Base-by-base conservation (phyloP, 2,888 invertebrate species). In the Polyommatus icarus region DNA sequence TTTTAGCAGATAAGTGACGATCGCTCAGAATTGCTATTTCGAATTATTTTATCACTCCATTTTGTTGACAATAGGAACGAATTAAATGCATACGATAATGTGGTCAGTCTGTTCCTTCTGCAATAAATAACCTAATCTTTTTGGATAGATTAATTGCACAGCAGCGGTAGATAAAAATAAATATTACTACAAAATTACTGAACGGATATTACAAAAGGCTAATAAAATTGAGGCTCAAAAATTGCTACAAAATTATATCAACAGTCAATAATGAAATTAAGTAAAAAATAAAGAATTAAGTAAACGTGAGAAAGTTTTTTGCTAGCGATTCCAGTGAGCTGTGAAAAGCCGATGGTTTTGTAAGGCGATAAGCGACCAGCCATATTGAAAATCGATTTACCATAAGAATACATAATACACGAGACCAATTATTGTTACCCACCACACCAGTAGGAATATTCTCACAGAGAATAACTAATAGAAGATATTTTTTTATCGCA, bases 331-430 rank as follows among this genome's bases (percentile, higher is more conserved):
- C 24, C 67, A 29, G 67, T 29, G 67, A 67, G 5, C 12, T 67
- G 67, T 67, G 67, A 67, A 29, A 67, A 24, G 67, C 67, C 67
- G 29, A 67, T 67, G 29, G 2, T 20, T 61, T 61, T 61, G 59
- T 59, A 24, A 61, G 59, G 67, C 15, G 29, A 67, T 67, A 67
- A 29, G 61, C 29, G 10, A 8, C 20, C 24, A 24, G 20, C 59
- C 24, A 61, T 61, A 61, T 24, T 61, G 61, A 61, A 61, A 61
- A 67, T 67, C 61, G 29, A 67, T 29, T 67, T 7, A 15, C 29
- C 4, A 67, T 29, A 29, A 67, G 24, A 67, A 29, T n/a, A 29
- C 8, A 59, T 50, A 12, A 15, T 50, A 50, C 50, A 50, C 4
- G 15, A 15, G 8, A 40, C 40, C 10, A 40, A 40, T 40, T 40